Evolutionary conservation across 2,113 vertebrate genomes (phyloP), one percentile per base, ranked within the genome.

Genomic region (Tyrannus savana): DNA sequence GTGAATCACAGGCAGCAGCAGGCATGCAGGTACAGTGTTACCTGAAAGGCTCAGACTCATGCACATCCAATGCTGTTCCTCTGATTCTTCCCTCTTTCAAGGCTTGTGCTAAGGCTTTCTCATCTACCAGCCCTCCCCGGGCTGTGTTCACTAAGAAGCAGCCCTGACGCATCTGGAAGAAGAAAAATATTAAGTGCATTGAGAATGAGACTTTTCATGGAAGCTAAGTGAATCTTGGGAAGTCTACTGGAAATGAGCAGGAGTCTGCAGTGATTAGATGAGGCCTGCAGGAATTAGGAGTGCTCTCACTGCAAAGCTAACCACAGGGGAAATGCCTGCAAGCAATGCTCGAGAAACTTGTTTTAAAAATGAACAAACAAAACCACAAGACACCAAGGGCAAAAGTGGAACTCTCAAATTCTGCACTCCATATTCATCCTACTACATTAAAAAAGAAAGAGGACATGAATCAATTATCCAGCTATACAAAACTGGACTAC

Each of bases 31-130:
- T 42, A 23, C 18, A 35, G 33, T 4, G 4, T 89, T 97, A 99
- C 99, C 98, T 99, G 97, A 99, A 99, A 50, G 99, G 99, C 96
- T 99, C 98, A 21, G 98, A 98, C 95, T 99, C 99, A 2, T 99
- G 99, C 50, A 99, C 98, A 24, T 99, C 99, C 95, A 99, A 44
- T 71, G 99, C 99, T 25, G 98, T 99, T 67, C 99, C 99, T 97
- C 99, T 98, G 97, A 99, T 99, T 95, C 99, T 98, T 8, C 99
- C 98, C 82, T 99, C 99, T 91, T 99, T 99, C 94, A 99, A 97
- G 47, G 98, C 99, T 97, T 99, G 98, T 37, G 98, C 98, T 97
- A 99, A 95, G 16, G 99, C 99, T 87, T 99, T 99, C 95, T 99
- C 99, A 85, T 99, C 99, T 35, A 99, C 98, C 71, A 99, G 97